A percentile compares a stretch with the other conserved stretches of the same genome.
phyloP scores from a whole-genome alignment of 1,140 invertebrate species.

The Brachionus paranguensis region DNA sequence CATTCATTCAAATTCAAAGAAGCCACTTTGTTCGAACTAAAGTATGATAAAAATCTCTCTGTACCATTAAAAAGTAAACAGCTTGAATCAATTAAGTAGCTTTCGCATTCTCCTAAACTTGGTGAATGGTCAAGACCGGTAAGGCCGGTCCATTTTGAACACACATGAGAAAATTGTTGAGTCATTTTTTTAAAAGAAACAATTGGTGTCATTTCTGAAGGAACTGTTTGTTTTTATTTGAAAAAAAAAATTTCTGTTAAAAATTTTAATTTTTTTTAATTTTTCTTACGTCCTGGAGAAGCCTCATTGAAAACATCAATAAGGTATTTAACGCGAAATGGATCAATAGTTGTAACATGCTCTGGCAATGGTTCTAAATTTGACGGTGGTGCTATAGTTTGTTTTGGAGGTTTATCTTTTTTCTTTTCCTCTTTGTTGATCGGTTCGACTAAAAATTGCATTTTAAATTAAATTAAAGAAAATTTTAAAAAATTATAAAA shows the following conservation, averaged over 20 bases:
- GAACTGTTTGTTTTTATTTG: background rate
- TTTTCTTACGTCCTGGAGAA: background rate
- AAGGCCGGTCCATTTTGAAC: slow-evolving; percentile 43
- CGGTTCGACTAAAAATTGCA: background rate
- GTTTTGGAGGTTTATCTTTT: background rate
- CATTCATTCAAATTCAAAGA: slow-evolving; percentile 53
- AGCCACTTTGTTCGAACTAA: slow-evolving; percentile 51
- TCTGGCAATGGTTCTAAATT: slow-evolving; percentile 15
- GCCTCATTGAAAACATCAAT: slow-evolving; percentile 29
- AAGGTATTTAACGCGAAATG: background rate
- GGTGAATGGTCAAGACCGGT: slow-evolving; percentile 41
- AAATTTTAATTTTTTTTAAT: background rate
- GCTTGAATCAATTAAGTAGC: slow-evolving; percentile 49
- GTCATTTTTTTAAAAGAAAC: background rate
- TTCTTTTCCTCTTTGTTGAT: background rate
- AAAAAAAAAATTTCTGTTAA: background rate
- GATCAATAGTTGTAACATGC: background rate
- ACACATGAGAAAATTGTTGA: slow-evolving; percentile 45
- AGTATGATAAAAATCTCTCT: slow-evolving; percentile 50
- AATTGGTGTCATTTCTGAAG: background rate
- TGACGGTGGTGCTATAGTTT: background rate
- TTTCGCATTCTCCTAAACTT: slow-evolving; percentile 54
- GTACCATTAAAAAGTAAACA: slow-evolving; percentile 54
- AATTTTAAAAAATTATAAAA: background rate
- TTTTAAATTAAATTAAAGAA: background rate